Conservation (phyloP, 2,888 invertebrate species). For the Drosophila paranaensis region DNA sequence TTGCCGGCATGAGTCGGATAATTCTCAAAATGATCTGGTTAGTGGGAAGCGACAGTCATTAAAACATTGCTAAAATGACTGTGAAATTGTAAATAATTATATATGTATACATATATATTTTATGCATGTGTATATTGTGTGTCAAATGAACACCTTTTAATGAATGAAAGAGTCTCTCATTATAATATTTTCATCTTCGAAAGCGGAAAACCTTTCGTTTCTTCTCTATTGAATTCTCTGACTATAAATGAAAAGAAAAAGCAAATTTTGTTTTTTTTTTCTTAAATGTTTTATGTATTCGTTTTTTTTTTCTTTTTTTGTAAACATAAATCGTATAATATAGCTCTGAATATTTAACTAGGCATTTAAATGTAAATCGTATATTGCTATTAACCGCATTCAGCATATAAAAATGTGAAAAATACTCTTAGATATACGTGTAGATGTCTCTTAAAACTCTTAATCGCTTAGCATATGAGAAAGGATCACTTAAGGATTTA, state of each 20-base stretch:
- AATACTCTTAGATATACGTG: conserved; percentile 46
- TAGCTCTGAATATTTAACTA: conserved; percentile 71
- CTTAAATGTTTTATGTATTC: conserved; percentile 2
- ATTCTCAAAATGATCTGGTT: conserved; percentile 50
- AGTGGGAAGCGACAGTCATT: conserved; percentile 65
- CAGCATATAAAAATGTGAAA: conserved; percentile 68
- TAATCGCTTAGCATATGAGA: conserved; percentile 79
- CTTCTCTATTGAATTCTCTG: neutral
- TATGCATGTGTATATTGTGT: neutral
- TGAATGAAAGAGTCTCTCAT: neutral
- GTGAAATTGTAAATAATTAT: neutral
- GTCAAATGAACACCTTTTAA: neutral
- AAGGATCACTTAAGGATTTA: conserved; percentile 80
- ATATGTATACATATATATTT: neutral
- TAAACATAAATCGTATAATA: conserved; percentile 72
- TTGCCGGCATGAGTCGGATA: conserved; percentile 59
- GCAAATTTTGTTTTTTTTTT: neutral
- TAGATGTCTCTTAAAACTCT: conserved; percentile 64
- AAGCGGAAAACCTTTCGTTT: neutral
- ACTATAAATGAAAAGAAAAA: neutral
- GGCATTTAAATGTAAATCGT: conserved; percentile 65
- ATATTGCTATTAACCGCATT: conserved; percentile 66
- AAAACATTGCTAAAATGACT: conserved; percentile 49
- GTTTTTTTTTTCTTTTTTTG: conserved; percentile 35
- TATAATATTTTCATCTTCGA: neutral